Evolutionary conservation across 1,140 invertebrate genomes (phyloP), one percentile per base, ranked within the genome.

Genomic region (Tachypleus tridentatus): DNA sequence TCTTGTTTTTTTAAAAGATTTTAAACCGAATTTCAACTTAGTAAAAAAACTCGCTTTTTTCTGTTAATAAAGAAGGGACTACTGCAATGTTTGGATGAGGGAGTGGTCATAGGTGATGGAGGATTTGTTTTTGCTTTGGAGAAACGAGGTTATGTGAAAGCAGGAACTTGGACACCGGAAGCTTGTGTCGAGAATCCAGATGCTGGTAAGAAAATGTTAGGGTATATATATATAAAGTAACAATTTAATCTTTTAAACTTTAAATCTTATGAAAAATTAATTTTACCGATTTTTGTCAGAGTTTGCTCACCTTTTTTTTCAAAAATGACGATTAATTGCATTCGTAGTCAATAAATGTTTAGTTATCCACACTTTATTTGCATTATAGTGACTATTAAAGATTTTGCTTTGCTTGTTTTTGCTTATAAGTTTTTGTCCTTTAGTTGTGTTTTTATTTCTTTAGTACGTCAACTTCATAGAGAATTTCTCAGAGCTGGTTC

Each of bases 121-220:
- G 77, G 77, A 3, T 79, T 78, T 64, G 77, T 79, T 6, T 78
- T 79, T 61, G 73, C 74, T 10, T 70, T 79, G 49, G 77, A 79
- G 68, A 79, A 78, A 65, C 63, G 77, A 58, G 77, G 77, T 7
- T 79, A 79, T 57, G 77, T 79, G 3, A 78, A 79, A 67, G 77
- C 77, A 6, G 77, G 77, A 3, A 77, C 77, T 5, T 79, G 77
- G 77, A 79, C 77, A 6, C 77, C 77, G 0, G 77, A 79, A 64
- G 77, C 72, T 4, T 70, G 69, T 29, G 68, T 77, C 4, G 77
- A 79, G 62, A 63, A 77, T 65, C 77, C 77, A 6, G 77, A 79
- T 56, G 77, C 77, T 48, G 77, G 76, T 76, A 58, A 71, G 63
- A 49, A 29, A 29, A 29, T 29, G 29, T 29, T 29, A 3, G 10